Base-by-base conservation (phyloP, 53 echinoderm and acorn worm genomes). In the Holothuria leucospilota region DNA sequence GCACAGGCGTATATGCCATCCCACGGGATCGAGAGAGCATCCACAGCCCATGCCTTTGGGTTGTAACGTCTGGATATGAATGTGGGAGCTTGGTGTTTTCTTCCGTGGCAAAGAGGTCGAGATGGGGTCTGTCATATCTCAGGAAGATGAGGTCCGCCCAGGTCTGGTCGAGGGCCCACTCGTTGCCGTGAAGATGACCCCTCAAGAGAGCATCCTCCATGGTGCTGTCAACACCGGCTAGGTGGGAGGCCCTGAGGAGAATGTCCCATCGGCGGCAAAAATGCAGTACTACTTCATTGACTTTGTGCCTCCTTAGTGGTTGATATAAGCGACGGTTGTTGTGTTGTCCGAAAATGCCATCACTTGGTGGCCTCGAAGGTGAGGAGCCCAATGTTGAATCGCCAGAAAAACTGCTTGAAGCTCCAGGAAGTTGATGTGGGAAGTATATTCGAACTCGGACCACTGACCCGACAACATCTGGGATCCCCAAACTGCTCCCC, bases 391-490 rank as follows among this genome's bases (percentile, higher is more conserved):
- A 18, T 14, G 23, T 16, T 25, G 18, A 7, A 88, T 39, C 13
- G 82, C 88, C 1, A 68, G 88, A 18, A 65, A 46, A 13, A 87
- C 88, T 20, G 80, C 88, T 38, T 14, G 15, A 40, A 88, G 23
- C 53, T 88, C 88, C 8, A 88, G 72, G 21, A 34, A 27, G 59
- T 88, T 88, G 82, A 88, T 88, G 25, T 88, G 88, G 30, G 14
- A 39, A 6, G 8, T 6, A 21, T 29, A 9, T 21, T 69, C 69
- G 21, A n/a, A 29, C 23, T 1, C 12, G 26, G 24, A 0, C 88
- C 82, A 88, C 6, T 14, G 27, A 8, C 88, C 81, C 20, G 59
- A 29, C n/a, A 68, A 39, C 21, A 40, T n/a, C 30, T 68, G 4
- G 15, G 42, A 18, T 5, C 16, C 25, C 40, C 67, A n/a, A 13